Evolutionary conservation across 1,140 invertebrate genomes (phyloP).

Genomic region (Meloidogyne chitwoodi): DNA sequence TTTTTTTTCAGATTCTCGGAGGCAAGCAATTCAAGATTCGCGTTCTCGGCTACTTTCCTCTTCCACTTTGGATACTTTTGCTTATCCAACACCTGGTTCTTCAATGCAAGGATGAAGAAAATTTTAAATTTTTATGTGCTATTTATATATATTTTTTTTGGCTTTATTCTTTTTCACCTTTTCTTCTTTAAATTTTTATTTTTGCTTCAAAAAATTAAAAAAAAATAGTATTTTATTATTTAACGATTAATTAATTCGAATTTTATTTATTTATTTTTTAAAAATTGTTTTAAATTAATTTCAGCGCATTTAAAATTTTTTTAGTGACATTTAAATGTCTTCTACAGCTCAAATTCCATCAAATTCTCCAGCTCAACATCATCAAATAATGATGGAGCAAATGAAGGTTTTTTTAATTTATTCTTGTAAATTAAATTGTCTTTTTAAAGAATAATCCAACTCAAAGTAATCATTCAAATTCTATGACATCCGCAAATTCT

Average conservation of each 20-base stretch:
- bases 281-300: background rate
- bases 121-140: background rate
- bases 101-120: background rate
- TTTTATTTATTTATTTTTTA: background rate
- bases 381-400: background rate
- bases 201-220: background rate
- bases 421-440: background rate
- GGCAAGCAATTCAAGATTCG: constrained; percentile 21
- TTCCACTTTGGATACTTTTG: constrained; percentile 24
- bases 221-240: background rate
- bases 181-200: background rate
- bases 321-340: background rate
- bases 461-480: background rate
- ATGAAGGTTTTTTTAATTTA: background rate
- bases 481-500: background rate
- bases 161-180: background rate
- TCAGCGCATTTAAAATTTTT: background rate
- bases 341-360: background rate
- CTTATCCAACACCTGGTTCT: constrained; percentile 3
- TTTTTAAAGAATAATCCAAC: background rate
- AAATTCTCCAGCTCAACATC: background rate
- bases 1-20: constrained; percentile 28
- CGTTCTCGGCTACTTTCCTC: constrained; percentile 37
- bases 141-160: background rate
- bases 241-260: background rate